Base-by-base conservation (phyloP, 2,888 invertebrate genomes). In the Lasioglossum vierecki region DNA sequence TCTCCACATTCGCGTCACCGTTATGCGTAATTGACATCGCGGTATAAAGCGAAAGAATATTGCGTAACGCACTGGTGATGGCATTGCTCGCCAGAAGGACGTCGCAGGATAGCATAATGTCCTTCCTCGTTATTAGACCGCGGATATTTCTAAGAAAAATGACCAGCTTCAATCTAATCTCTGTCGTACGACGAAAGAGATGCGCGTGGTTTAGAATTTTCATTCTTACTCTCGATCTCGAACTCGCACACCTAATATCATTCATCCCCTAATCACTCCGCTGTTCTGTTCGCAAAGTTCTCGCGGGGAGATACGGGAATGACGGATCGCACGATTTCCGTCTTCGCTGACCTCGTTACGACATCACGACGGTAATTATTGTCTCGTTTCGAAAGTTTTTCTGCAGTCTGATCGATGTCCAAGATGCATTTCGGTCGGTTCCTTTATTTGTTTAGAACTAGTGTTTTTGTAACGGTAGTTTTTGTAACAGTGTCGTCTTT, bases 351-450 rank as follows among this genome's bases (percentile, higher is more conserved):
- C 35, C 73, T 70, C 79, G 79, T 81, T 76, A 70, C 75, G 74
- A 46, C 66, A 79, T 66, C 82, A 77, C 73, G 84, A 84, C 73
- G 76, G 46, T 84, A 84, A 89, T 88, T 80, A 74, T 72, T 77
- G 30, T 30, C 66, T 83, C 41, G 71, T 66, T 66, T 66, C 18
- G 35, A 66, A 66, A 35, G 66, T 35, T 66, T 35, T 66, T 66
- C 26, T 26, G 26, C 60, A 15, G 30, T 35, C 30, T 66, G 66
- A 35, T 35, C 66, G 60, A 66, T 35, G 18, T 15, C 30, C 8
- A 35, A 35, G 66, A 66, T 35, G 66, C 66, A 30, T 35, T 26
- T 60, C 26, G 13, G 26, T 35, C 66, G 35, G 15, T 30, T 18
- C 6, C 35, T 15, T 30, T 66, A 30, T 66, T 18, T 8, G 66